Conservation (phyloP, 1,140 invertebrate genomes). For the Pseudachorutes palmiensis region DNA sequence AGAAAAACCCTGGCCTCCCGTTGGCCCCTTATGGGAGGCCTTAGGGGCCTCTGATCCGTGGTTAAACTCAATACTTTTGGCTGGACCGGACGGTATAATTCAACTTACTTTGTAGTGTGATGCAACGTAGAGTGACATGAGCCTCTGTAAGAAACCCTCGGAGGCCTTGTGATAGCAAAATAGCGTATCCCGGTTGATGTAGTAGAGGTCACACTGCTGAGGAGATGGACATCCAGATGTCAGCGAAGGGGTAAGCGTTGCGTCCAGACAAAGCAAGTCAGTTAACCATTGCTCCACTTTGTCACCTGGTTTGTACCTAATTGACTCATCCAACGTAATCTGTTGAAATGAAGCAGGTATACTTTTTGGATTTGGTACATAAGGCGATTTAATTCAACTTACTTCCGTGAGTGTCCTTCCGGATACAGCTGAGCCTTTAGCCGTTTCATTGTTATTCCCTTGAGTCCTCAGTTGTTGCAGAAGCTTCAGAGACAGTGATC, state of each 20-base stretch:
- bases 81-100: background rate
- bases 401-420: conserved; percentile 50
- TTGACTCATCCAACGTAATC: conserved; percentile 83
- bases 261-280: conserved; percentile 83
- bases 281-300: conserved; percentile 86
- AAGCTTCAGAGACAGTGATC: conserved; percentile 90
- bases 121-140: conserved; percentile 89
- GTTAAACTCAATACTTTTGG: background rate
- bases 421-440: conserved; percentile 41
- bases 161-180: conserved; percentile 96
- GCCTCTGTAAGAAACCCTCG: conserved; percentile 82
- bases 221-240: conserved; percentile 76
- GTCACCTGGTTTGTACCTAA: conserved; percentile 84
- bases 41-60: too few relatives aligned
- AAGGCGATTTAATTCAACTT: conserved; percentile 15
- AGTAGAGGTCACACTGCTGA: conserved; percentile 79
- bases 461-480: conserved; percentile 76
- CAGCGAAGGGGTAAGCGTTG: conserved; percentile 55
- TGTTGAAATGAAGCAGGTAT: conserved; percentile 20
- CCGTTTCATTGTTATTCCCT: conserved; percentile 33
- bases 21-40: too few relatives aligned
- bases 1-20: too few relatives aligned
- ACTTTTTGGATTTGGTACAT: conserved; percentile 10
- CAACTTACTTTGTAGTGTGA: conserved; percentile 85
- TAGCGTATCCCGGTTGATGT: conserved; percentile 85